These are phyloP conservation scores for Flexamia atlantica DNA, from an alignment of 2,888 invertebrate genomes.

Conservation along the genomic window DNA sequence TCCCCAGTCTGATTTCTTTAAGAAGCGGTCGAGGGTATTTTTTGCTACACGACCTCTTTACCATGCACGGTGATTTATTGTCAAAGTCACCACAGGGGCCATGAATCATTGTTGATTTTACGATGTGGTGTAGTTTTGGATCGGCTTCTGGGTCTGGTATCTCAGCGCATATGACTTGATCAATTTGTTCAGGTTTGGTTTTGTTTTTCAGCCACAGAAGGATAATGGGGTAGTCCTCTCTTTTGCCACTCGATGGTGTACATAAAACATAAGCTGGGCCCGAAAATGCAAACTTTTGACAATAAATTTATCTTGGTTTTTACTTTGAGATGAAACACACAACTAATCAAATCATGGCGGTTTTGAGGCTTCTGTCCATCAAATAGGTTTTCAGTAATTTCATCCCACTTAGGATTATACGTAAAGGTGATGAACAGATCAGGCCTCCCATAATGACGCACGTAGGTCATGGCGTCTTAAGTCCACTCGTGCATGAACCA, in stretches of 20 bases:
- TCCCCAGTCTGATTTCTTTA: conserved; percentile 65
- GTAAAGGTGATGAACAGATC: conserved; percentile 73
- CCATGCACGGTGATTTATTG: conserved; percentile 73
- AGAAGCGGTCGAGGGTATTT: conserved; percentile 70
- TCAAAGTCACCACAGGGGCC: conserved; percentile 72
- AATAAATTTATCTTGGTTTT: conserved; percentile 68
- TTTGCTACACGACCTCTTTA: conserved; percentile 73
- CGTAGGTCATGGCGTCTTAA: conserved; percentile 73
- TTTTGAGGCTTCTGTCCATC: conserved; percentile 67
- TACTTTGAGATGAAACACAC: conserved; percentile 71
- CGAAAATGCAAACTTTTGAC: conserved; percentile 69
- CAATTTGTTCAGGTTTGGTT: conserved; percentile 69
- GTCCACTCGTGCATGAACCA: conserved; percentile 73
- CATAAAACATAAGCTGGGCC: conserved; percentile 68
- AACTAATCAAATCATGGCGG: conserved; percentile 70
- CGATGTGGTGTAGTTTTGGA: conserved; percentile 69
- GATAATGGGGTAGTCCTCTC: conserved; percentile 71
- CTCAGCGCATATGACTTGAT: conserved; percentile 73
- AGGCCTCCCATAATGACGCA: conserved; percentile 72
- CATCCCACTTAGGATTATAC: conserved; percentile 72
- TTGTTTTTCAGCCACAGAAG: conserved; percentile 69
- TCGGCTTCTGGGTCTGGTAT: conserved; percentile 71
- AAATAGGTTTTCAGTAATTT: conserved; percentile 69
- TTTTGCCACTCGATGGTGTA: conserved; percentile 72
- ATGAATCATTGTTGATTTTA: conserved; percentile 65